Evolutionary conservation across 2,113 vertebrate species (phyloP).

Genomic region (Uria aalge): DNA sequence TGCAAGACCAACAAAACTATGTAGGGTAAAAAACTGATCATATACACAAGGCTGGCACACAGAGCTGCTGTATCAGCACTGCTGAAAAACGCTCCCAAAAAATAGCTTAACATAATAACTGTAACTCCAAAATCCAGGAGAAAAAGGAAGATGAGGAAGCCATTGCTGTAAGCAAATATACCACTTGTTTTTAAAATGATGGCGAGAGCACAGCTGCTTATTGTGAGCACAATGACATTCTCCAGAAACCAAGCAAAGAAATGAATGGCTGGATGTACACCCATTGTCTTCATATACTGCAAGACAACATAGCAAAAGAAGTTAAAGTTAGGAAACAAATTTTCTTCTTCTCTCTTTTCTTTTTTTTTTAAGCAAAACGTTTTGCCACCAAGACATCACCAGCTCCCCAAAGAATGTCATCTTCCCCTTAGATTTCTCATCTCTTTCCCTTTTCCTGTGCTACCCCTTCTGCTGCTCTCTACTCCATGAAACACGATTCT

Average conservation of each 20-base stretch:
- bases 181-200: conserved; percentile 69
- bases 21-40: conserved; percentile 77
- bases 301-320: background rate
- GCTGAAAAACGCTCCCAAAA: conserved; percentile 66
- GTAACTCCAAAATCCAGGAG: conserved; percentile 73
- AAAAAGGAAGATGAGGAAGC: conserved; percentile 70
- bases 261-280: conserved; percentile 56
- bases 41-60: conserved; percentile 66
- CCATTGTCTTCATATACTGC: conserved; percentile 77
- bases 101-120: conserved; percentile 68
- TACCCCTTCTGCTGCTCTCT: background rate
- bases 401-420: background rate
- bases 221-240: conserved; percentile 37
- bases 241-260: conserved; percentile 79
- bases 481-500: accelerated
- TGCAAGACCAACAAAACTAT: conserved; percentile 72
- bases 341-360: background rate
- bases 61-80: conserved; percentile 67
- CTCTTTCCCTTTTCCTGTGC: background rate
- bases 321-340: background rate
- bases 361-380: background rate
- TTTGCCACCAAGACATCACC: background rate
- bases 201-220: conserved; percentile 60
- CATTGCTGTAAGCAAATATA: conserved; percentile 68
- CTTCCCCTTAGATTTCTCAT: background rate